Conservation (phyloP, 2,888 invertebrate species). For the Xylophagus ater region DNA sequence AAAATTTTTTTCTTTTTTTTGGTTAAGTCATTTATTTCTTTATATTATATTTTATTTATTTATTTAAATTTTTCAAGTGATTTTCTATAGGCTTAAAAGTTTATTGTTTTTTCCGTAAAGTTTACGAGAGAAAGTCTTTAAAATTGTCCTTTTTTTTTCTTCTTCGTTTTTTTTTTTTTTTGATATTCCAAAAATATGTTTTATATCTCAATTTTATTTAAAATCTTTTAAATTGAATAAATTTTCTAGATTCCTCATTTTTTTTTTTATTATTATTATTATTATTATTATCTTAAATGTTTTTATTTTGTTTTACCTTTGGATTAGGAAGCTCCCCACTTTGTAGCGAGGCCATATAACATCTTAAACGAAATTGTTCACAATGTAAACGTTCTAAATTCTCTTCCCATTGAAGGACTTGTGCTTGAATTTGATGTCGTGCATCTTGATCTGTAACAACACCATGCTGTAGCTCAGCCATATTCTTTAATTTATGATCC, state of each 20-base stretch:
- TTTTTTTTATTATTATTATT: background rate
- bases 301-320: slow-evolving; percentile 54
- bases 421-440: slow-evolving; percentile 81
- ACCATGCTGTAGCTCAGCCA: slow-evolving; percentile 97
- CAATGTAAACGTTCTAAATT: slow-evolving; percentile 91
- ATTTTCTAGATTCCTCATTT: background rate
- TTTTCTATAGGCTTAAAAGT: too few relatives aligned
- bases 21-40: too few relatives aligned
- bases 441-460: slow-evolving; percentile 88
- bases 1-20: slow-evolving; percentile 6
- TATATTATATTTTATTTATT: too few relatives aligned
- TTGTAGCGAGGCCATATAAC: slow-evolving; percentile 95
- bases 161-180: too few relatives aligned
- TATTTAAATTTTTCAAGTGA: too few relatives aligned
- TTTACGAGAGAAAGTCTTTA: too few relatives aligned
- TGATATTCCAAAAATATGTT: background rate
- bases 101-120: too few relatives aligned
- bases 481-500: slow-evolving; percentile 95
- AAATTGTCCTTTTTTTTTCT: too few relatives aligned
- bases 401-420: slow-evolving; percentile 94
- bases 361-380: slow-evolving; percentile 90
- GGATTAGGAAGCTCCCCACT: slow-evolving; percentile 94
- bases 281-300: background rate
- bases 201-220: background rate
- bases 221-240: background rate